Percentiles rank a stretch among this genome's conserved stretches.
phyloP scores from a whole-genome alignment of 2,113 vertebrate species.

The Oreochromis tanganicae region DNA sequence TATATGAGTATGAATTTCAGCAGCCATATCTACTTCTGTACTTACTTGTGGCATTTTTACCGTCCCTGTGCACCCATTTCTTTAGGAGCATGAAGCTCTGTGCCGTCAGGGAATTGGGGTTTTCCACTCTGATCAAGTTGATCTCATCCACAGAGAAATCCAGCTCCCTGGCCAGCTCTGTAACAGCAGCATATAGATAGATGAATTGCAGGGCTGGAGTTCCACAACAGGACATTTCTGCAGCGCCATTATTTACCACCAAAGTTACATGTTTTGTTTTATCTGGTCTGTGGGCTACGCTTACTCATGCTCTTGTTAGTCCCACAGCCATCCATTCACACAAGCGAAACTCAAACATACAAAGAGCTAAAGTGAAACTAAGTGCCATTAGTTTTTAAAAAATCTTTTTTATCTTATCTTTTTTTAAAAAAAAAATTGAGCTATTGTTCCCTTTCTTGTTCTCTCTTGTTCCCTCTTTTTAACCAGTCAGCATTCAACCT shows the following conservation, averaged over 20 bases:
- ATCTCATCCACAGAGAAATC: constrained; percentile 99
- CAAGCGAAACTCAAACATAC: background rate
- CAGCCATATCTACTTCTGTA: background rate
- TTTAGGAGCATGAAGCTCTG: constrained; percentile 99
- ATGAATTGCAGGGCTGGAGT: background rate
- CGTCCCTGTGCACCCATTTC: constrained; percentile 98
- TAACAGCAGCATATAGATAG: constrained; percentile 26
- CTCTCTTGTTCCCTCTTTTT: background rate
- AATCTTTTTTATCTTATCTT: background rate
- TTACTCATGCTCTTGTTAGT: background rate
- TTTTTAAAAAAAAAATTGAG: background rate
- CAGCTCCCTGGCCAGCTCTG: constrained; percentile 98
- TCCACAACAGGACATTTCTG: background rate
- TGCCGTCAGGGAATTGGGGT: constrained; percentile 95
- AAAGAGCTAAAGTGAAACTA: background rate
- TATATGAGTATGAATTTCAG: background rate
- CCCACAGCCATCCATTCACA: background rate
- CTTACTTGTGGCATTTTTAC: constrained; percentile 99
- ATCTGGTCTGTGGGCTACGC: background rate
- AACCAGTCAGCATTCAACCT: background rate
- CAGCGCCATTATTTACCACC: fast-evolving
- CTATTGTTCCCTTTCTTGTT: background rate
- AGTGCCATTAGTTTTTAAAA: background rate
- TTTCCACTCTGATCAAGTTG: constrained; percentile 97
- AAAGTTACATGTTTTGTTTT: background rate